Evolutionary conservation across 2,113 vertebrate genomes (phyloP).

Genomic region (Heterotilapia buettikoferi): DNA sequence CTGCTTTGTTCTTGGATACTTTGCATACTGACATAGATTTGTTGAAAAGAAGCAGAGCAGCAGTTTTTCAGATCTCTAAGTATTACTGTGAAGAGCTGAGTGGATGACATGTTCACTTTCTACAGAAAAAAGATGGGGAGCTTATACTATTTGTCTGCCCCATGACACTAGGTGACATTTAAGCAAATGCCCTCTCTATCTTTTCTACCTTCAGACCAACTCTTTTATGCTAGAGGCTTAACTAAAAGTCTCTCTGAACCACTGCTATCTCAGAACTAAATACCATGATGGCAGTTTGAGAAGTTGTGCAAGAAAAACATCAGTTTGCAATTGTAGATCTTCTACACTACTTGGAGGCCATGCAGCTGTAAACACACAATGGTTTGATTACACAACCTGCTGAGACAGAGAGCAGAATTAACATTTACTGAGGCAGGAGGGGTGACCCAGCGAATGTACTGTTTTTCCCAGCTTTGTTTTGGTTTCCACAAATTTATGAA

Average conservation of each 20-base stretch:
- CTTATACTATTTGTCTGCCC: background rate
- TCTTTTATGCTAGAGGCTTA: background rate
- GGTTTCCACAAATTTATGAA: background rate
- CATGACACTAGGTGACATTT: constrained; percentile 1
- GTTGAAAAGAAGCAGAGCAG: background rate
- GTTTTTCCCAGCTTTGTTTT: background rate
- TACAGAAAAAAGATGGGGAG: background rate
- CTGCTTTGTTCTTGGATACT: background rate
- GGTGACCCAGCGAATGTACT: background rate
- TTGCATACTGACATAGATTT: background rate
- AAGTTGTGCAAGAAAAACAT: background rate
- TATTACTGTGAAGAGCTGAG: background rate
- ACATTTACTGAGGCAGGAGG: background rate
- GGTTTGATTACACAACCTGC: background rate
- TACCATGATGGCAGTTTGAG: background rate
- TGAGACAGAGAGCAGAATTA: background rate
- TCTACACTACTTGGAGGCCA: background rate
- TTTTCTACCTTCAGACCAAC: background rate
- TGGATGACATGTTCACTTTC: background rate
- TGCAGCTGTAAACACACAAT: background rate
- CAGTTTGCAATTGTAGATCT: background rate
- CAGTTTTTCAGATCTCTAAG: background rate
- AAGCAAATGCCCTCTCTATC: background rate
- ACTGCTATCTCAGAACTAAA: background rate
- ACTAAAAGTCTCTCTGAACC: background rate